Evolutionary conservation across 2,888 invertebrate species (phyloP).

Genomic region (Mythimna pallens): DNA sequence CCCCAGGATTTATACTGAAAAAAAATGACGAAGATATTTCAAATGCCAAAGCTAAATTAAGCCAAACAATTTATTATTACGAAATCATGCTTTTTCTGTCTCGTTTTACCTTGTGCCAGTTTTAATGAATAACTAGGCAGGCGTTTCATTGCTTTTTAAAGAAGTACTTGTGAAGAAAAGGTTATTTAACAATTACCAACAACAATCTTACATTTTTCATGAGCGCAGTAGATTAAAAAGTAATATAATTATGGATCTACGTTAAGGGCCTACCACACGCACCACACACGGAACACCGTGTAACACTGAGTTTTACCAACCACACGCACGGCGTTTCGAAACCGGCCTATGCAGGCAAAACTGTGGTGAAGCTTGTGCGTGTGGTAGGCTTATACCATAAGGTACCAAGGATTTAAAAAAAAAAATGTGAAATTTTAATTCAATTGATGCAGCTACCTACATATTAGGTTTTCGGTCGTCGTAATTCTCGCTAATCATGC

Average conservation of each 20-base stretch:
- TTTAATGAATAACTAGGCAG: constrained; percentile 14
- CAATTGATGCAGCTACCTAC: neutral
- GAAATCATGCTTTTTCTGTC: neutral
- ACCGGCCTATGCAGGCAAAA: too few species aligned
- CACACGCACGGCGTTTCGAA: too few species aligned
- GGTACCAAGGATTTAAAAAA: too few species aligned
- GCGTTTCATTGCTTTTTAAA: neutral
- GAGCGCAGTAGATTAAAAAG: neutral
- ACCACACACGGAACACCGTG: too few species aligned
- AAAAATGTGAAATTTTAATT: too few species aligned
- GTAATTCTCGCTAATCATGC: constrained; percentile 11
- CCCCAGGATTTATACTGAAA: too few species aligned
- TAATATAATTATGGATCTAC: neutral
- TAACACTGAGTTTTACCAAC: too few species aligned
- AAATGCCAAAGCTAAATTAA: neutral
- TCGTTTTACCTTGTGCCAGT: constrained; percentile 17
- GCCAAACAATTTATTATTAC: neutral
- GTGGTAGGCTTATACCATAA: too few species aligned
- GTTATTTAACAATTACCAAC: neutral
- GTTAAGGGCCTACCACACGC: too few species aligned
- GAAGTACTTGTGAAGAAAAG: neutral
- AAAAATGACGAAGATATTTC: neutral
- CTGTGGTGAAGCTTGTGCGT: too few species aligned
- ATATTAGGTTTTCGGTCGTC: neutral
- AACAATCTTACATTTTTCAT: neutral